phyloP scores from a whole-genome alignment of 92 coral and sea anemone genomes.

The Nematostella vectensis region DNA sequence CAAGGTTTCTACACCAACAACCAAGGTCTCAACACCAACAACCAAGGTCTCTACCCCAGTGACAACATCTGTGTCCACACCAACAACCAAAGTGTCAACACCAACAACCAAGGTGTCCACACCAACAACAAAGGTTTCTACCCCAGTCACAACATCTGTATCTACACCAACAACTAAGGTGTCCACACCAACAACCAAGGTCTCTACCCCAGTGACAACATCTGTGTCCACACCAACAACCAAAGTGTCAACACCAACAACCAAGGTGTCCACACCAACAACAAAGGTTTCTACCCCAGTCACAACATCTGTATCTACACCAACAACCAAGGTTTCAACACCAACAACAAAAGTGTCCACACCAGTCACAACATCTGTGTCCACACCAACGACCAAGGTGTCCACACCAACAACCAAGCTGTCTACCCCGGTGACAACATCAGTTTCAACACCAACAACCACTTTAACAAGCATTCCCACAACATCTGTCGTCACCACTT shows the following conservation, averaged over 20 bases:
- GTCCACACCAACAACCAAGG: neutral
- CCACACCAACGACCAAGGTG: constrained; percentile 1
- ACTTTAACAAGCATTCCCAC: neutral
- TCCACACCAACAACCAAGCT: constrained; percentile 1
- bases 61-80: neutral
- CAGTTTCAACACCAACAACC: constrained; percentile 1
- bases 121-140: neutral
- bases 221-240: neutral
- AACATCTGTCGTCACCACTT: neutral
- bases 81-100: neutral
- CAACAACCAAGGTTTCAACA: constrained; percentile 1
- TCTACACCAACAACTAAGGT: neutral
- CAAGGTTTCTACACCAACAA: neutral
- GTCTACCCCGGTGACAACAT: neutral
- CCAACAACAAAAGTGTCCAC: constrained; percentile 11
- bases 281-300: constrained; percentile 10
- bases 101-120: constrained; percentile 7
- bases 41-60: neutral
- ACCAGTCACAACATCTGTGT: neutral
- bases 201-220: neutral
- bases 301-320: constrained; percentile 19
- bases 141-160: neutral
- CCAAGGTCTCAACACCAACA: neutral
- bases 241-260: neutral
- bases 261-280: neutral